Percentiles rank a stretch among this genome's conserved stretches.
Evolutionary conservation across 1,140 invertebrate species (phyloP).

Genomic region (Brachionus plicatilis): DNA sequence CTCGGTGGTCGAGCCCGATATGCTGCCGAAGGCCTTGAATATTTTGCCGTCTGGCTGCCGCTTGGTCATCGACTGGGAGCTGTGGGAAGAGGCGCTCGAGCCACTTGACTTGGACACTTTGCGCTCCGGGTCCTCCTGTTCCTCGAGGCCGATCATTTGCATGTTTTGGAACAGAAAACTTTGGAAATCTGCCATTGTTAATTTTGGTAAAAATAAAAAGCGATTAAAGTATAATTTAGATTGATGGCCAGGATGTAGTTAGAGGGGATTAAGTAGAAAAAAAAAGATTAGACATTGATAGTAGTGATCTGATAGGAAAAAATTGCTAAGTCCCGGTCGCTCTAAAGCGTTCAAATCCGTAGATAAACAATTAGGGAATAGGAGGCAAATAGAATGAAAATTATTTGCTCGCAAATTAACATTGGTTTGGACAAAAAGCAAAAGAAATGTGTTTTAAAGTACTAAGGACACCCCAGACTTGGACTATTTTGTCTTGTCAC

Average conservation of each 20-base stretch:
- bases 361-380: conserved; percentile 12
- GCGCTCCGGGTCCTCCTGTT: background rate
- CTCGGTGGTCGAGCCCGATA: conserved; percentile 16
- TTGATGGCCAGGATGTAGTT: background rate
- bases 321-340: background rate
- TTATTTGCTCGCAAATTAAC: background rate
- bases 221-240: conserved; percentile 14
- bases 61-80: background rate
- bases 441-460: conserved; percentile 11
- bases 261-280: background rate
- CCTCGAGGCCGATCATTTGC: conserved; percentile 36
- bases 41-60: background rate
- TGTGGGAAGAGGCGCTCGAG: background rate
- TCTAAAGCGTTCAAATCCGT: background rate
- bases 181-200: conserved; percentile 38
- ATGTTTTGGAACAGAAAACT: conserved; percentile 39
- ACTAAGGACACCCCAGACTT: background rate
- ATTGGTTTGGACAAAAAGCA: background rate
- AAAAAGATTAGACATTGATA: conserved; percentile 11
- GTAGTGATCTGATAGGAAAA: conserved; percentile 15
- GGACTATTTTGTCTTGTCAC: conserved; percentile 1
- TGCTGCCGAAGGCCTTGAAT: background rate
- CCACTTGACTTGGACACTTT: background rate
- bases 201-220: background rate
- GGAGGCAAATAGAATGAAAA: background rate